A percentile compares a stretch with the other conserved stretches of the same genome.
Conservation (phyloP, 2,113 vertebrate species). For the Rhinoptilus africanus region DNA sequence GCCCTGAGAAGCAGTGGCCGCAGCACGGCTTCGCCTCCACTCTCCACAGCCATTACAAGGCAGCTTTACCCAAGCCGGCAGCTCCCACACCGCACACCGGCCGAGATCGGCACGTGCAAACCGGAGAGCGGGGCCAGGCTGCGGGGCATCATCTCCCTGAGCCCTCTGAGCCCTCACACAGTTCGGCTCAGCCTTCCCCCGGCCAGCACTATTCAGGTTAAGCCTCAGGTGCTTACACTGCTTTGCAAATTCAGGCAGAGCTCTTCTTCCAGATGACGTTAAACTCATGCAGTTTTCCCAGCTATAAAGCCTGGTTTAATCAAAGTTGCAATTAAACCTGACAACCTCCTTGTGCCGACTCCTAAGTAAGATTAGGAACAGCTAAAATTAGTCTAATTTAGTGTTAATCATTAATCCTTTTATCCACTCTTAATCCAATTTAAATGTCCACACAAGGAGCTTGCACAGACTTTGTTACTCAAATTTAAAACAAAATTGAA, state of each 20-base stretch:
- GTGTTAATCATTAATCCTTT: slow-evolving; percentile 44
- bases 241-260: not conserved
- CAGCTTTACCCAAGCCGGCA: not conserved
- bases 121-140: accelerated
- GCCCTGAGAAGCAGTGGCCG: not conserved
- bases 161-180: not conserved
- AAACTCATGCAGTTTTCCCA: not conserved
- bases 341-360: not conserved
- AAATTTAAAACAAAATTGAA: not conserved
- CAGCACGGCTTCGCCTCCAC: accelerated
- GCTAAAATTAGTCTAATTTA: slow-evolving; percentile 66
- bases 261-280: not conserved
- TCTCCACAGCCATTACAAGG: not conserved
- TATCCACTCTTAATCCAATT: slow-evolving; percentile 42
- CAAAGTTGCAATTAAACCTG: slow-evolving; percentile 32
- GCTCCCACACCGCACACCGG: accelerated
- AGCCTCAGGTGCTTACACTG: not conserved
- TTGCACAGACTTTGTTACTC: not conserved
- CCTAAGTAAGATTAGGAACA: slow-evolving; percentile 13
- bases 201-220: not conserved
- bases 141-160: not conserved
- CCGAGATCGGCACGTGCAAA: not conserved
- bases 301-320: slow-evolving; percentile 1
- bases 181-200: accelerated
- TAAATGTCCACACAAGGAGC: not conserved